Evolutionary conservation across 2,113 vertebrate genomes (phyloP).

Genomic region (Drymodes brunneopygia): DNA sequence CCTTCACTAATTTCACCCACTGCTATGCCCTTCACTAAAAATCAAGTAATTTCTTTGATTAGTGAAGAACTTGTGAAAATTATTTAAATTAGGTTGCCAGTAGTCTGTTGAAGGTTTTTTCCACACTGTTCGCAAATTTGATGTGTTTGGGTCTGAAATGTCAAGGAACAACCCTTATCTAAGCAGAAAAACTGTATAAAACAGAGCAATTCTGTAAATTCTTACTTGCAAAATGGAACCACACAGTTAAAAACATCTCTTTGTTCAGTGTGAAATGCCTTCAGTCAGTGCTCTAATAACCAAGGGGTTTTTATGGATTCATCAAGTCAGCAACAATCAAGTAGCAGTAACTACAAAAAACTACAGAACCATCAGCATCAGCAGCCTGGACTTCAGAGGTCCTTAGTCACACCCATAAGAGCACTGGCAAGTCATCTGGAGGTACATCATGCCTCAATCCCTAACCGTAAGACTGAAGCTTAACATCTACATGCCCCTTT

Average conservation of each 20-base stretch:
- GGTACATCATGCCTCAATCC: background rate
- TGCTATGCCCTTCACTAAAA: background rate
- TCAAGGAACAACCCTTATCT: background rate
- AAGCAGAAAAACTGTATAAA: background rate
- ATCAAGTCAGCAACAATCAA: background rate
- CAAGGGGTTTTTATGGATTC: fast-evolving
- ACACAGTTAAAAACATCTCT: background rate
- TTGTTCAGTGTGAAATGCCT: background rate
- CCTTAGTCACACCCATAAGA: background rate
- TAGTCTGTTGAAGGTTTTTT: background rate
- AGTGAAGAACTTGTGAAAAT: background rate
- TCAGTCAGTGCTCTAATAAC: background rate
- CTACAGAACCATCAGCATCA: background rate
- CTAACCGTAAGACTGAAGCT: background rate
- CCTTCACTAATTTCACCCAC: background rate
- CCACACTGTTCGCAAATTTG: fast-evolving
- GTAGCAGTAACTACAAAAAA: background rate
- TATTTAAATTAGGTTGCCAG: background rate
- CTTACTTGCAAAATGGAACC: background rate
- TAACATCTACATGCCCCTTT: background rate
- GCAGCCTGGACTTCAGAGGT: background rate
- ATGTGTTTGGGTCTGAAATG: background rate
- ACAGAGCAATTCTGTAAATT: background rate
- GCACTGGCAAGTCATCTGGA: background rate
- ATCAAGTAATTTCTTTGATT: background rate